Percentiles rank a stretch among this genome's conserved stretches.
Conservation (phyloP, 2,113 vertebrate species). For the Lycocorax pyrrhopterus region DNA sequence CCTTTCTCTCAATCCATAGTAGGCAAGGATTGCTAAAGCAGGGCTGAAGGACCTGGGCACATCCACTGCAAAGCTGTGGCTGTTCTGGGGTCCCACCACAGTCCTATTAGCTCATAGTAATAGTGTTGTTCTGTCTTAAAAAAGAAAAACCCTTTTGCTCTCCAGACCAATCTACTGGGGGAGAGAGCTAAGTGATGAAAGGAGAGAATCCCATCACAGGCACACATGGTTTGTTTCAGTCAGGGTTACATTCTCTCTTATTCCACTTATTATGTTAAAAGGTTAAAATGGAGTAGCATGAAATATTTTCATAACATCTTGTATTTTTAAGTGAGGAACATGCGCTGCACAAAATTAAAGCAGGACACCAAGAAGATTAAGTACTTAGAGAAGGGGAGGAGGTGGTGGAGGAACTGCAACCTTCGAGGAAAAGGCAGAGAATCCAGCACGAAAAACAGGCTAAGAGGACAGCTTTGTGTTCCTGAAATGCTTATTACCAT, state of each 20-base stretch:
- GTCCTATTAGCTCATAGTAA: not conserved
- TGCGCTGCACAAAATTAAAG: not conserved
- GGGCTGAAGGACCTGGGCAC: not conserved
- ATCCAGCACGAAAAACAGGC: not conserved
- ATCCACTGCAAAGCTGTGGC: not conserved
- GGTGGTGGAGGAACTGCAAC: not conserved
- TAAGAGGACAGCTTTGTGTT: not conserved
- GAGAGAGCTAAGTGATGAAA: not conserved
- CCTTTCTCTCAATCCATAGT: not conserved
- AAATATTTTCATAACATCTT: conserved; percentile 12
- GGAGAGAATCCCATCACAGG: not conserved
- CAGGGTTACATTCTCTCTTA: not conserved
- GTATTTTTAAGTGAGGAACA: not conserved
- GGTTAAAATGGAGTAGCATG: not conserved
- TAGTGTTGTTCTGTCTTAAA: not conserved
- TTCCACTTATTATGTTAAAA: not conserved
- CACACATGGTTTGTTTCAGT: not conserved
- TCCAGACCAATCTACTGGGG: not conserved
- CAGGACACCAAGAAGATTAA: not conserved
- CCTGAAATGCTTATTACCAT: not conserved
- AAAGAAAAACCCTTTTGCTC: not conserved
- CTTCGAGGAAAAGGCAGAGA: not conserved
- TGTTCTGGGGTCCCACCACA: not conserved
- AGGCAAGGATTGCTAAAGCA: not conserved
- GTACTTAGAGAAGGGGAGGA: not conserved